phyloP scores from a whole-genome alignment of 1,140 invertebrate genomes.

The Lepidurus couesii region DNA sequence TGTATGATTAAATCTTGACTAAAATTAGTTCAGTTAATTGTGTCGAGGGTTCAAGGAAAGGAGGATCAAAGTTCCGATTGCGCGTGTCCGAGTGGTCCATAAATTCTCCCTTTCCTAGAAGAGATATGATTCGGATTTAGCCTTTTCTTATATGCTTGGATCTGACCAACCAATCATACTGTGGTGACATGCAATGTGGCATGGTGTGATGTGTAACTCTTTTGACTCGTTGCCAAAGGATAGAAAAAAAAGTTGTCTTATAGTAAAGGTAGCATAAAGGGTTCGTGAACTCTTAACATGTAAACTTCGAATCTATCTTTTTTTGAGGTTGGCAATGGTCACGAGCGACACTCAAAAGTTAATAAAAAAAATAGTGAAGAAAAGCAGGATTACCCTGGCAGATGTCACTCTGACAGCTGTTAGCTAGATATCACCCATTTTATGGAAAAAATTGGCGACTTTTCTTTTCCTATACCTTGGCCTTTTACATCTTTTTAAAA shows the following conservation, averaged over 20 bases:
- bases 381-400: background rate
- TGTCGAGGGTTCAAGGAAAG: background rate
- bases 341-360: background rate
- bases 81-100: background rate
- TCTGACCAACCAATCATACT: background rate
- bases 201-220: background rate
- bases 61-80: background rate
- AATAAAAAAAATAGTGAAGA: background rate
- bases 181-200: background rate
- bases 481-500: too few relatives aligned
- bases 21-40: background rate
- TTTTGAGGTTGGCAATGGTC: constrained; percentile 1
- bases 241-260: background rate
- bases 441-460: background rate
- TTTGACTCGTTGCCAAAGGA: background rate
- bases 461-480: background rate
- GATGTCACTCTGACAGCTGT: background rate
- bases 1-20: background rate
- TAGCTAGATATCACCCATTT: background rate
- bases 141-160: background rate
- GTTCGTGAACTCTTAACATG: constrained; percentile 5
- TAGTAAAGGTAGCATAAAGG: constrained; percentile 2
- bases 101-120: background rate
- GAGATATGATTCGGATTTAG: background rate
- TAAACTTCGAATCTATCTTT: background rate